Evolutionary conservation across 2,113 vertebrate species (phyloP).

Genomic region (Rhea pennata): DNA sequence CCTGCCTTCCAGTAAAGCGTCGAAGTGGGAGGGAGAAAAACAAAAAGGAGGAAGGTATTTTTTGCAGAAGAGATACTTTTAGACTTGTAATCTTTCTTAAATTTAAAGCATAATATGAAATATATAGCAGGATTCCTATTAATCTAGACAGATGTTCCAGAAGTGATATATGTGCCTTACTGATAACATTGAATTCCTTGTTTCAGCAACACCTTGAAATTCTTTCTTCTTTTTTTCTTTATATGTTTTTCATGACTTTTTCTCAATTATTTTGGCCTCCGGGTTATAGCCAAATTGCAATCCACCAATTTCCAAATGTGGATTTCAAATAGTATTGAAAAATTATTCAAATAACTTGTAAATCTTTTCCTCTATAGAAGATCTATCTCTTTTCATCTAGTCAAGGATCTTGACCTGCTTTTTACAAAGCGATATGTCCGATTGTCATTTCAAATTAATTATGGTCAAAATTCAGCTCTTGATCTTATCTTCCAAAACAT

Average conservation of each 20-base stretch:
- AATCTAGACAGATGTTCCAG: background rate
- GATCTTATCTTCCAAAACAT: background rate
- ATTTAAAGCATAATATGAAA: background rate
- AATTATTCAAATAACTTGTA: background rate
- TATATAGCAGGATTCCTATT: background rate
- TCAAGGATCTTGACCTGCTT: background rate
- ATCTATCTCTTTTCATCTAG: background rate
- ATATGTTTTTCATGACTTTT: background rate
- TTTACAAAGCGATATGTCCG: background rate
- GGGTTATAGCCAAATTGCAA: background rate
- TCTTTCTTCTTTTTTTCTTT: background rate
- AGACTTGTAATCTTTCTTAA: background rate
- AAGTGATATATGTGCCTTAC: background rate
- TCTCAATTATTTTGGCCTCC: background rate
- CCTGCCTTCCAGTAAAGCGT: background rate
- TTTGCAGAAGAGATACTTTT: background rate
- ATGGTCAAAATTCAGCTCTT: background rate
- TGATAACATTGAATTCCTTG: background rate
- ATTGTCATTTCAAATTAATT: background rate
- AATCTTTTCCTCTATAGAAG: background rate
- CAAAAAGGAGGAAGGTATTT: background rate
- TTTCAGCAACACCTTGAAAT: background rate
- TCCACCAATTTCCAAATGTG: background rate
- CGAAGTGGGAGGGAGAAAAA: background rate
- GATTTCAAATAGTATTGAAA: fast-evolving